phyloP scores from a whole-genome alignment of 1,140 invertebrate species.

The Drosophila arizonae region DNA sequence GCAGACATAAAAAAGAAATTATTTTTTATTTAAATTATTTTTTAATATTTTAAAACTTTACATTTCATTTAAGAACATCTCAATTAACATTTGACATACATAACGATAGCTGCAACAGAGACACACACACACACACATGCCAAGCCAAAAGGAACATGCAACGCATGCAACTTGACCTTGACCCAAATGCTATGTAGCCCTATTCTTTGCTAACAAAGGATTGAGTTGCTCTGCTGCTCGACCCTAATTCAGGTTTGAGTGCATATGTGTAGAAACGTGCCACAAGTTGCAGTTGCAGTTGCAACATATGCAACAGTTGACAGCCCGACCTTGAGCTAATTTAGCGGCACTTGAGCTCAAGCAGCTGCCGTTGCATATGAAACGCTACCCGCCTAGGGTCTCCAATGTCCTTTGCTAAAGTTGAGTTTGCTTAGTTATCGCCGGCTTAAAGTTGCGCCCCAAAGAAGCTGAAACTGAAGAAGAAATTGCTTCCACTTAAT shows the following conservation, averaged over 20 bases:
- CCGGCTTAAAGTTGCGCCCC: conserved; percentile 33
- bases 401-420: neutral
- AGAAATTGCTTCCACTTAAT: conserved; percentile 75
- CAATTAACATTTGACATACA: conserved; percentile 52
- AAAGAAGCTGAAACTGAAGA: conserved; percentile 29
- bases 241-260: conserved; percentile 17
- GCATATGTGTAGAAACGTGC: conserved; percentile 15
- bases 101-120: conserved; percentile 4
- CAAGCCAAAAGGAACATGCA: conserved; percentile 6
- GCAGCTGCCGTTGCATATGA: conserved; percentile 11
- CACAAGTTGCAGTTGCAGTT: conserved; percentile 23
- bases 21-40: no score
- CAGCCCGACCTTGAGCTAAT: conserved; percentile 62
- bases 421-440: conserved; percentile 18
- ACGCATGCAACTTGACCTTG: conserved; percentile 55
- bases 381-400: conserved; percentile 1
- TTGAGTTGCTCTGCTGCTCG: conserved; percentile 3
- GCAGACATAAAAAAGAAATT: neutral
- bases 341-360: conserved; percentile 26
- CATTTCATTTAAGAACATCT: neutral
- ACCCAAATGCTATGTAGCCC: conserved; percentile 57
- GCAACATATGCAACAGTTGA: conserved; percentile 39
- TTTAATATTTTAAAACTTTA: no score
- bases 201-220: conserved; percentile 36
- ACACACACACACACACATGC: conserved; percentile 14